These are phyloP conservation scores for Cherax destructor DNA, from an alignment of 1,140 invertebrate species.

Conservation along the genomic window DNA sequence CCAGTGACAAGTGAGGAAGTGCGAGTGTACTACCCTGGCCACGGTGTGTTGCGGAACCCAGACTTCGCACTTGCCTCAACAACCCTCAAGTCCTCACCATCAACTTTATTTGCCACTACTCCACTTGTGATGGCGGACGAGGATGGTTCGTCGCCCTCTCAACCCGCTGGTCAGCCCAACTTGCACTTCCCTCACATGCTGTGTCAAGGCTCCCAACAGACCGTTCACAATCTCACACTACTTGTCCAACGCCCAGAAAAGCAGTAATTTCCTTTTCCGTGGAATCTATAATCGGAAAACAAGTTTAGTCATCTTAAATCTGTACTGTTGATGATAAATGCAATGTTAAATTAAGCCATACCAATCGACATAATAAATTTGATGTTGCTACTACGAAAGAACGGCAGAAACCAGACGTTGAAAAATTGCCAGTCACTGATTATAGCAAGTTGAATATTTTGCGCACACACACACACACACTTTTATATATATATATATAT, in stretches of 20 bases:
- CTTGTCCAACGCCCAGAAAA: constrained; percentile 51
- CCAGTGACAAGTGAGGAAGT: neutral
- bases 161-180: neutral
- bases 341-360: no score
- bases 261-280: constrained; percentile 70
- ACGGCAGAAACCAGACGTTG: no score
- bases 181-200: neutral
- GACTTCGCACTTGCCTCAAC: constrained; percentile 10
- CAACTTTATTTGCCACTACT: neutral
- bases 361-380: no score
- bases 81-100: neutral
- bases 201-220: neutral
- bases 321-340: no score
- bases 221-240: constrained; percentile 32
- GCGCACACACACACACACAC: no score
- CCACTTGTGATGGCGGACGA: neutral
- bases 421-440: no score
- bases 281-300: constrained; percentile 70
- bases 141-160: neutral
- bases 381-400: no score
- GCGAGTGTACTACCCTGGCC: neutral
- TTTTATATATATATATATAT: no score
- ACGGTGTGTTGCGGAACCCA: neutral
- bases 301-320: neutral
- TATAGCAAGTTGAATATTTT: no score